Percentiles rank a stretch among this genome's conserved stretches.
Evolutionary conservation across 2,888 invertebrate genomes (phyloP).

Genomic region (Teleogryllus oceanicus): DNA sequence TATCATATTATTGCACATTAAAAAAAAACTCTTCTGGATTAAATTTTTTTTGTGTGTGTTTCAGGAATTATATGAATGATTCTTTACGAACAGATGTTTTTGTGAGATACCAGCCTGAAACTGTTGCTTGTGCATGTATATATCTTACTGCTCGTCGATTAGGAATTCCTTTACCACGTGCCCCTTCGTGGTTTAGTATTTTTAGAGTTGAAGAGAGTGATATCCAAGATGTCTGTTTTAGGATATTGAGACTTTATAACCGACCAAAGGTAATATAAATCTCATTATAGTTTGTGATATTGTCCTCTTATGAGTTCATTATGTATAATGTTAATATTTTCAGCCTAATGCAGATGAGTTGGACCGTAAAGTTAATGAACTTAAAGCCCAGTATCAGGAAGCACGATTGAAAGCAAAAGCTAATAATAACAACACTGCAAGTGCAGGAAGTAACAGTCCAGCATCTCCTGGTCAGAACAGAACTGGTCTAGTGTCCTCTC

Average conservation of each 20-base stretch:
- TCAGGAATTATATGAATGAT: constrained; percentile 98
- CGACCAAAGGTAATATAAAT: constrained; percentile 65
- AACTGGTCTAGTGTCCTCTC: constrained; percentile 24
- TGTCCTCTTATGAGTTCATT: background rate
- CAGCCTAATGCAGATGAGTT: constrained; percentile 67
- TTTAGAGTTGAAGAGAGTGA: constrained; percentile 81
- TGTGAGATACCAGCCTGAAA: constrained; percentile 91
- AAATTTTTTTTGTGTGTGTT: constrained; percentile 35
- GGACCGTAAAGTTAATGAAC: constrained; percentile 69
- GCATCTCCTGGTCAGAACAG: constrained; percentile 42
- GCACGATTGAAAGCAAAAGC: constrained; percentile 54
- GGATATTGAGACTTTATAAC: constrained; percentile 79
- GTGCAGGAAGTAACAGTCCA: constrained; percentile 62
- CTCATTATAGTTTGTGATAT: no score
- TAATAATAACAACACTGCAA: constrained; percentile 55
- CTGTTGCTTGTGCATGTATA: constrained; percentile 99
- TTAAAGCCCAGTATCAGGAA: constrained; percentile 67
- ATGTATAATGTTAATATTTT: constrained; percentile 35
- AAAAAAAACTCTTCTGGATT: background rate
- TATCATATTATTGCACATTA: constrained; percentile 18
- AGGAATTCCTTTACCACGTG: constrained; percentile 77
- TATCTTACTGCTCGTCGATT: constrained; percentile 89
- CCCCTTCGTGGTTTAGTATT: constrained; percentile 84
- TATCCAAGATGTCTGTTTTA: constrained; percentile 76
- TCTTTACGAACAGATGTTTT: constrained; percentile 95